Evolutionary conservation across 1,140 invertebrate species (phyloP).

Genomic region (Aradophagus sp.): DNA sequence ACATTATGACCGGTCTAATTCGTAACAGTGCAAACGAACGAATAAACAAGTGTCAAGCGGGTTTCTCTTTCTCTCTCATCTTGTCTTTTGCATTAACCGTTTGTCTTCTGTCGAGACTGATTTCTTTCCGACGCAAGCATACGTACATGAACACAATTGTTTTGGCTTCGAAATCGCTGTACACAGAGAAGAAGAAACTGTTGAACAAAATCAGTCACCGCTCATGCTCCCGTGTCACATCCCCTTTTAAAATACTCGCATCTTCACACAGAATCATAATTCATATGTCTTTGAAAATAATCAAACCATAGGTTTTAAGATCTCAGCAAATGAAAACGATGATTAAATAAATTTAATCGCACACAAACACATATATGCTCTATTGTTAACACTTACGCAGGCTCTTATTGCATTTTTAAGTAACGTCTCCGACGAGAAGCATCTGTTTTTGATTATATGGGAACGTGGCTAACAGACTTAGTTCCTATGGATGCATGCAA

Average conservation of each 20-base stretch:
- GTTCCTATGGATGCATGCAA: constrained; percentile 36
- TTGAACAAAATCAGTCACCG: constrained; percentile 1
- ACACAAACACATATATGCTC: constrained; percentile 20
- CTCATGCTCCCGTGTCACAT: too few relatives aligned
- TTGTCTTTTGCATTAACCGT: constrained; percentile 17
- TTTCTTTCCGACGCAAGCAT: constrained; percentile 19
- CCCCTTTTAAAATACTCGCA: constrained; percentile 6
- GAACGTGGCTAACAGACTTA: constrained; percentile 29
- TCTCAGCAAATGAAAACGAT: constrained; percentile 25
- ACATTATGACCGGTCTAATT: constrained; percentile 18
- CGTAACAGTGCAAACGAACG: constrained; percentile 14
- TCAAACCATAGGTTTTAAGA: constrained; percentile 22
- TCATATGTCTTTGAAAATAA: too few relatives aligned
- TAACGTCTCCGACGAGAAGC: constrained; percentile 35
- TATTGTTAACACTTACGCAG: constrained; percentile 42
- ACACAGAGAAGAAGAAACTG: constrained; percentile 5
- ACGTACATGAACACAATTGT: constrained; percentile 16
- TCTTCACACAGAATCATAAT: constrained; percentile 15
- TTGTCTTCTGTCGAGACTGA: constrained; percentile 51
- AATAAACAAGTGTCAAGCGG: constrained; percentile 9
- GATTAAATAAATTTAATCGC: constrained; percentile 17
- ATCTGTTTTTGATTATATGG: constrained; percentile 33
- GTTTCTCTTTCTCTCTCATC: constrained; percentile 25
- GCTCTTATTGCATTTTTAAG: constrained; percentile 53
- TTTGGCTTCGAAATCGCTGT: constrained; percentile 19